Percentiles rank a stretch among this genome's conserved stretches.
Evolutionary conservation across 2,888 invertebrate genomes (phyloP).

Genomic region (Diaphora mendica): DNA sequence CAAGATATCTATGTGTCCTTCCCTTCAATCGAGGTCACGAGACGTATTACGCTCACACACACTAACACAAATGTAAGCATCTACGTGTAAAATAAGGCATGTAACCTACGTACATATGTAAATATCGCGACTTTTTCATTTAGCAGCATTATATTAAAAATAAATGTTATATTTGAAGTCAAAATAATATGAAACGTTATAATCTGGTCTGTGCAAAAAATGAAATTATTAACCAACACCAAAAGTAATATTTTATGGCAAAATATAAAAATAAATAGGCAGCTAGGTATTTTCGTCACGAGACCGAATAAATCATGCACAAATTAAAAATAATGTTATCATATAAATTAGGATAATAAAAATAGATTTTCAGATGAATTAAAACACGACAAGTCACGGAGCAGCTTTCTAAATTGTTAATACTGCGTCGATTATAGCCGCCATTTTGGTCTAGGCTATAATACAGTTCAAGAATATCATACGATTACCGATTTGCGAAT

Average conservation of each 20-base stretch:
- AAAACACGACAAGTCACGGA: slow-evolving; percentile 34
- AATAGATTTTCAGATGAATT: slow-evolving; percentile 3
- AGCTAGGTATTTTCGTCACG: slow-evolving; percentile 26
- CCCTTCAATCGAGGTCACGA: slow-evolving; percentile 80
- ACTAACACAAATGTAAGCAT: slow-evolving; percentile 60
- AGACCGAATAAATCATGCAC: slow-evolving; percentile 51
- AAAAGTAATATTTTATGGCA: slow-evolving; percentile 33
- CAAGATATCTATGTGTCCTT: slow-evolving; percentile 73
- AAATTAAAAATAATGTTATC: slow-evolving; percentile 27
- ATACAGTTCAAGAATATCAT: slow-evolving; percentile 39
- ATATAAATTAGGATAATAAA: slow-evolving; percentile 5
- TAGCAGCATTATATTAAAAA: slow-evolving; percentile 60
- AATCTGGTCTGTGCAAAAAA: slow-evolving; percentile 31
- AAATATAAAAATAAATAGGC: slow-evolving; percentile 27
- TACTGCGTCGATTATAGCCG: slow-evolving; percentile 51
- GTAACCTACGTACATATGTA: slow-evolving; percentile 38
- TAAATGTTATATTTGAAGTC: slow-evolving; percentile 9
- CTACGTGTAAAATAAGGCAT: slow-evolving; percentile 49
- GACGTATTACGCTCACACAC: slow-evolving; percentile 75
- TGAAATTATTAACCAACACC: slow-evolving; percentile 43
- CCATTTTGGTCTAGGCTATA: slow-evolving; percentile 61
- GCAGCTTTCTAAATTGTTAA: slow-evolving; percentile 15
- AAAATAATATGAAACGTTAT: slow-evolving; percentile 10
- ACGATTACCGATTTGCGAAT: slow-evolving; percentile 52
- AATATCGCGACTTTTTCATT: slow-evolving; percentile 58